Percentiles rank a stretch among this genome's conserved stretches.
These are phyloP conservation scores for Sebastolobus altivelis DNA, from an alignment of 2,797 vertebrate species.

Conservation along the genomic window DNA sequence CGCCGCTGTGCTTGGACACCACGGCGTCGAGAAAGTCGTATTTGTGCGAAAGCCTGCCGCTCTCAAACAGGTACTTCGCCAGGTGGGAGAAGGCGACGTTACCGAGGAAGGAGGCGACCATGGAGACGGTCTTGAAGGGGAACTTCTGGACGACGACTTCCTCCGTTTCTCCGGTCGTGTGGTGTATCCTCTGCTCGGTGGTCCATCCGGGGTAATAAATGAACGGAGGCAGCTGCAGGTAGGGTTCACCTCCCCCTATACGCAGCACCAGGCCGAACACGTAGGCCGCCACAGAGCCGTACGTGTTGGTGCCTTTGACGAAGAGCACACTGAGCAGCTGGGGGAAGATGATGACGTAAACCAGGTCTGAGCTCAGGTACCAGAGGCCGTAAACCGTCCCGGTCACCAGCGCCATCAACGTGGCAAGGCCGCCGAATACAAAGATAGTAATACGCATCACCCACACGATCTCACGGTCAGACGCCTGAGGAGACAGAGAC, in stretches of 20 bases:
- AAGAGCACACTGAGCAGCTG: conserved; percentile 96
- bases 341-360: conserved; percentile 98
- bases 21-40: conserved; percentile 96
- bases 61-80: conserved; percentile 97
- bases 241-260: conserved; percentile 95
- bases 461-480: conserved; percentile 96
- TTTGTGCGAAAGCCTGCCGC: conserved; percentile 92
- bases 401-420: conserved; percentile 93
- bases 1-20: conserved; percentile 93
- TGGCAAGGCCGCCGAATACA: conserved; percentile 94
- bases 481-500: conserved; percentile 85
- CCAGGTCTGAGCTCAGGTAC: conserved; percentile 98
- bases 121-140: conserved; percentile 95
- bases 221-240: conserved; percentile 92
- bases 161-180: conserved; percentile 74
- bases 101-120: conserved; percentile 92
- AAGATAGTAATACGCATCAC: conserved; percentile 96
- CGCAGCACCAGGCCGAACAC: conserved; percentile 92
- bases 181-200: conserved; percentile 79
- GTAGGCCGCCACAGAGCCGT: conserved; percentile 94
- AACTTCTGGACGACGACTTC: conserved; percentile 91
- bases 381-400: conserved; percentile 96
- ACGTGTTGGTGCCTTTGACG: conserved; percentile 96
- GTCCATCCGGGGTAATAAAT: conserved; percentile 96
- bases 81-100: conserved; percentile 92